Conservation (phyloP, 2,113 vertebrate species). For the Leptobrachium ailaonicum region DNA sequence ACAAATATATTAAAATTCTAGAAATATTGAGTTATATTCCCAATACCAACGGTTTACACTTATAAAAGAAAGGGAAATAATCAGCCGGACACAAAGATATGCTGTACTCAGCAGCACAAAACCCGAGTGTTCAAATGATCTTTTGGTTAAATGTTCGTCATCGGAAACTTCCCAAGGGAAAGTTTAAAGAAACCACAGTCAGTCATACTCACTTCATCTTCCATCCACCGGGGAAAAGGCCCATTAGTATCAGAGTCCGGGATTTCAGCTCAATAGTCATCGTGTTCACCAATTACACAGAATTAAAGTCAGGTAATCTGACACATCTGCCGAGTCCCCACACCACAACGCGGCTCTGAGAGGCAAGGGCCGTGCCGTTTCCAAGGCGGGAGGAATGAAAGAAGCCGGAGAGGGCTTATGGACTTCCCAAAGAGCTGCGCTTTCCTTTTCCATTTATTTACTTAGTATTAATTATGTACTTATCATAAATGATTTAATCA, state of each 20-base stretch:
- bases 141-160: constrained; percentile 51
- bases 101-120: not conserved
- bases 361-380: constrained; percentile 58
- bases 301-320: constrained; percentile 72
- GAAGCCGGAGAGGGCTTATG: not conserved
- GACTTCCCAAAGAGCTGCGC: constrained; percentile 5
- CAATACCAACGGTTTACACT: too few relatives aligned
- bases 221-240: constrained; percentile 55
- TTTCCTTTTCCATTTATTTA: not conserved
- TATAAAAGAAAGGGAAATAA: not conserved
- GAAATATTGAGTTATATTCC: too few relatives aligned
- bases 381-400: constrained; percentile 29
- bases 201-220: constrained; percentile 54
- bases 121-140: constrained; percentile 29
- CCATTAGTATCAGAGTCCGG: constrained; percentile 54
- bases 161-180: constrained; percentile 44
- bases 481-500: too few relatives aligned
- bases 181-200: constrained; percentile 55
- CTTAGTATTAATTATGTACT: not conserved
- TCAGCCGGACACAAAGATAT: not conserved
- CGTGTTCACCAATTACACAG: constrained; percentile 65
- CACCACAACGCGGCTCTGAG: constrained; percentile 71
- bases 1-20: too few relatives aligned
- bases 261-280: constrained; percentile 46
- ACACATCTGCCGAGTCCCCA: constrained; percentile 65